phyloP scores from a whole-genome alignment of 2,888 invertebrate species.

The Adelognathus sp. region DNA sequence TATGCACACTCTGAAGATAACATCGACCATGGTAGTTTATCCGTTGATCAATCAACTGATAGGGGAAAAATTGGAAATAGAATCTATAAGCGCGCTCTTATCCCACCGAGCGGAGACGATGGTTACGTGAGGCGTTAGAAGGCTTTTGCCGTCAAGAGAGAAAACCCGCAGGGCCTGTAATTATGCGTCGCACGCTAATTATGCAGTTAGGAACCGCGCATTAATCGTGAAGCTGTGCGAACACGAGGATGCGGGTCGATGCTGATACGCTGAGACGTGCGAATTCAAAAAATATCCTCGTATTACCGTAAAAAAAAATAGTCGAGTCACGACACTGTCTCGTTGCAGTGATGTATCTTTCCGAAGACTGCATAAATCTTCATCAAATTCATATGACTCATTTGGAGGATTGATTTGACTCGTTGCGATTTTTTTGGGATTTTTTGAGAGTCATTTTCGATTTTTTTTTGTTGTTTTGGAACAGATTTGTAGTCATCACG shows the following conservation, averaged over 20 bases:
- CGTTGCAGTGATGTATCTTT: too few species aligned
- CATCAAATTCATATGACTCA: too few species aligned
- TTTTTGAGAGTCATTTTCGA: too few species aligned
- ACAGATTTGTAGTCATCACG: too few species aligned
- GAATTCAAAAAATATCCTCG: neutral
- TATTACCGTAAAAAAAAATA: neutral
- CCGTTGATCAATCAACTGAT: slow-evolving; percentile 54
- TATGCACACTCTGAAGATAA: slow-evolving; percentile 33
- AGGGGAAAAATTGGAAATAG: slow-evolving; percentile 4
- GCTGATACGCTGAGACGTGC: neutral
- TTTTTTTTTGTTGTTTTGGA: too few species aligned
- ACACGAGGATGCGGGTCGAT: slow-evolving; percentile 19
- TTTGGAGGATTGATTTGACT: too few species aligned
- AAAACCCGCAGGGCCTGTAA: slow-evolving; percentile 45
- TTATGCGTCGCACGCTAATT: slow-evolving; percentile 57
- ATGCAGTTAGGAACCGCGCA: slow-evolving; percentile 59
- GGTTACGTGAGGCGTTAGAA: slow-evolving; percentile 38
- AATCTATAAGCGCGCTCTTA: slow-evolving; percentile 24
- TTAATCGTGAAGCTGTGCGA: slow-evolving; percentile 45
- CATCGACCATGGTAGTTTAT: slow-evolving; percentile 43
- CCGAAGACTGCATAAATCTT: too few species aligned
- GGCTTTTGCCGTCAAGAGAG: slow-evolving; percentile 24
- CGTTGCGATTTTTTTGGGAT: too few species aligned
- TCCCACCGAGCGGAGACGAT: slow-evolving; percentile 28
- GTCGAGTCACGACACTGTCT: neutral